Evolutionary conservation across 1,140 invertebrate genomes (phyloP).

Genomic region (Trinorchestia longiramus): DNA sequence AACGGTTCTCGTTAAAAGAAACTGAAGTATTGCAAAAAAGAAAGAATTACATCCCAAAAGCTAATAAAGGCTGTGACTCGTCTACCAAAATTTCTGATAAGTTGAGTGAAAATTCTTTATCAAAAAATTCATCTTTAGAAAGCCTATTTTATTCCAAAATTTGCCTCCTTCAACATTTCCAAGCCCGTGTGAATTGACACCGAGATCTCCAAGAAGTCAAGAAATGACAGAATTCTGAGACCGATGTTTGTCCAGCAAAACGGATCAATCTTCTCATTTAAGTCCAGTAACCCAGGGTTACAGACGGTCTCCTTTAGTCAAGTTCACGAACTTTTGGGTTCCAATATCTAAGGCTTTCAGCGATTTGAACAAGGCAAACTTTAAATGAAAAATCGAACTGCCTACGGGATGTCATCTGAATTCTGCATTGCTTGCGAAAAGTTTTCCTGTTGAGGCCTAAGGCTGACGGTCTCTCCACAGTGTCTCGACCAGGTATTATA

Average conservation of each 20-base stretch:
- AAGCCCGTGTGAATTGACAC: neutral
- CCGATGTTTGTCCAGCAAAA: neutral
- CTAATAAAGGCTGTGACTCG: neutral
- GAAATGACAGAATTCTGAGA: neutral
- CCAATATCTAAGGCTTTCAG: slow-evolving; percentile 19
- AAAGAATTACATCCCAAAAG: neutral
- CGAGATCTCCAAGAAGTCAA: neutral
- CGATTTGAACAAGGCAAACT: slow-evolving; percentile 42
- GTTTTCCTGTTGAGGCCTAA: neutral
- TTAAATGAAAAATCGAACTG: slow-evolving; percentile 55
- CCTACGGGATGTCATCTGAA: slow-evolving; percentile 26
- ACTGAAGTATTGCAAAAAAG: neutral
- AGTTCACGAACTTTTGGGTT: slow-evolving; percentile 16
- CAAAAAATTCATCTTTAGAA: neutral
- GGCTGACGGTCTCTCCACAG: neutral
- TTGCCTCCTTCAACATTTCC: neutral
- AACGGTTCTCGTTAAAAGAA: neutral
- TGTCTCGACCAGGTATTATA: neutral
- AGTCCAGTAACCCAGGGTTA: neutral
- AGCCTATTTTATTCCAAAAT: neutral
- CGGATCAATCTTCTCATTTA: neutral
- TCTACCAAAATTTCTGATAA: neutral
- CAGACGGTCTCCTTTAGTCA: neutral
- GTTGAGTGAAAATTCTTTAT: neutral
- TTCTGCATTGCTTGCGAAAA: slow-evolving; percentile 23